Conservation (phyloP, 2,888 invertebrate species). For the Zelleria hepariella region DNA sequence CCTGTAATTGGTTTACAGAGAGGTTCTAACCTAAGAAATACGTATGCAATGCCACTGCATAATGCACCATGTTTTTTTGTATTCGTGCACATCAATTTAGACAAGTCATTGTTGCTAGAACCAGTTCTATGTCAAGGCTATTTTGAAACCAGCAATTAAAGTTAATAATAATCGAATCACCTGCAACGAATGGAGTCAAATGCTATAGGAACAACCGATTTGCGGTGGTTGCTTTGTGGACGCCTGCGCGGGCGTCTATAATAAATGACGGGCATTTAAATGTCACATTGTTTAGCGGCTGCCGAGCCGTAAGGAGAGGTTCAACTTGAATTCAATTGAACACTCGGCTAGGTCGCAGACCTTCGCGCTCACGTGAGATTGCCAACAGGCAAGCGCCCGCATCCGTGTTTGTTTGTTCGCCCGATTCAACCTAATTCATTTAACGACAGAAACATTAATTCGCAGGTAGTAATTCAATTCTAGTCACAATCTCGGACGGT, state of each 20-base stretch:
- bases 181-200: neutral
- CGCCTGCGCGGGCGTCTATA: conserved; percentile 39
- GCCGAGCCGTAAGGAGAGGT: conserved; percentile 31
- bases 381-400: neutral
- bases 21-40: conserved; percentile 12
- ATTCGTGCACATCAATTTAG: neutral
- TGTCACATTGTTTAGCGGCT: conserved; percentile 51
- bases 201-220: neutral
- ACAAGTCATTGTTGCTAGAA: neutral
- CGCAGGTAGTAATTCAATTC: neutral
- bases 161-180: neutral
- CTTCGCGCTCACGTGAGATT: conserved; percentile 9
- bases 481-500: conserved; percentile 30
- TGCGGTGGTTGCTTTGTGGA: conserved; percentile 3
- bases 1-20: conserved; percentile 46
- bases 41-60: neutral
- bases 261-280: conserved; percentile 38
- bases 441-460: neutral
- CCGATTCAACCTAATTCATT: neutral
- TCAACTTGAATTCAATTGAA: conserved; percentile 54
- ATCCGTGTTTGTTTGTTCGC: neutral
- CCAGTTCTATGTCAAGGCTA: neutral
- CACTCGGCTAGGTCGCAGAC: conserved; percentile 21
- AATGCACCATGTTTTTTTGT: neutral
- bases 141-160: neutral